Conservation (phyloP, 2,888 invertebrate species). For the Sesamia inferens region DNA sequence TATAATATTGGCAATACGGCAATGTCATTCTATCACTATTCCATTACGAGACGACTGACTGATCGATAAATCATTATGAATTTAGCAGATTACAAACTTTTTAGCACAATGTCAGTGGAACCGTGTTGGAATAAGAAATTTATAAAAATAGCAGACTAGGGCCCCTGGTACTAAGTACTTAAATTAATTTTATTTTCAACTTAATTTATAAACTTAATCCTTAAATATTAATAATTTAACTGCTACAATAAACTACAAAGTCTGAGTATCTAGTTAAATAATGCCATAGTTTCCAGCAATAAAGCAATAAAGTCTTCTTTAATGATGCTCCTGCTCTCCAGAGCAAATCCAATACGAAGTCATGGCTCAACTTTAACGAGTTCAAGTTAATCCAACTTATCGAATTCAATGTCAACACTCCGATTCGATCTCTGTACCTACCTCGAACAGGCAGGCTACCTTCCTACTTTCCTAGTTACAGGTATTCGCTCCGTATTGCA, state of each 20-base stretch:
- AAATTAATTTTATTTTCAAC: too few species aligned
- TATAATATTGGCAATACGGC: too few species aligned
- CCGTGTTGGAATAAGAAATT: too few species aligned
- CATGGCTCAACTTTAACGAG: slow-evolving; percentile 64
- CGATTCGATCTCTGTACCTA: slow-evolving; percentile 56
- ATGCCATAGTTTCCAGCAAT: slow-evolving; percentile 9
- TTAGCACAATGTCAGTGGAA: too few species aligned
- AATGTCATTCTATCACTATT: too few species aligned
- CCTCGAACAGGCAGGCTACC: slow-evolving; percentile 38
- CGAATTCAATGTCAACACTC: slow-evolving; percentile 65
- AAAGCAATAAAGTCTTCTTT: slow-evolving; percentile 13
- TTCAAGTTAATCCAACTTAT: slow-evolving; percentile 69
- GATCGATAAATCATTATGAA: too few species aligned
- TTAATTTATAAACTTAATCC: too few species aligned
- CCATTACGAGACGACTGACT: too few species aligned
- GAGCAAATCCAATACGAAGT: slow-evolving; percentile 57
- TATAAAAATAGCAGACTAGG: too few species aligned
- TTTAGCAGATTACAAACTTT: too few species aligned
- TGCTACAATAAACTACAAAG: not conserved
- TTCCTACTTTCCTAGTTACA: slow-evolving; percentile 41
- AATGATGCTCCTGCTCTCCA: slow-evolving; percentile 32
- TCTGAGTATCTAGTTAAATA: not conserved
- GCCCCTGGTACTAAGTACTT: too few species aligned
- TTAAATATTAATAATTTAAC: too few species aligned
- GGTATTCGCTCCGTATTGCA: slow-evolving; percentile 65